Evolutionary conservation across 2,797 vertebrate species (phyloP).

Genomic region (Hoplostethus mediterraneus): DNA sequence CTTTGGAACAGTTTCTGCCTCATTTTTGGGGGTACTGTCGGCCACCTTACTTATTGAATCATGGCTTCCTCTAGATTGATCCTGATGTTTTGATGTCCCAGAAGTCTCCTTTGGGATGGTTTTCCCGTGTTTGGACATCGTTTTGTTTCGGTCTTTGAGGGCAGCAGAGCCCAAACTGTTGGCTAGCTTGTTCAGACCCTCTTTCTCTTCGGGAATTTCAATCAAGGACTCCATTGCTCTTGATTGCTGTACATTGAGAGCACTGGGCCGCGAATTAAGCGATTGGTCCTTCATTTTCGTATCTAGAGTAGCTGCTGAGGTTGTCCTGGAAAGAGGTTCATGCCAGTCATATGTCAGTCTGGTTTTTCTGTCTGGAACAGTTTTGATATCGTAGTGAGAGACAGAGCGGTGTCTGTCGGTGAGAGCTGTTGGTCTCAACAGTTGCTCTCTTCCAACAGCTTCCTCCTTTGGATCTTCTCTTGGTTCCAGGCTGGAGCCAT

Average conservation of each 20-base stretch:
- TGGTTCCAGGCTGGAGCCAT: slow-evolving; percentile 15
- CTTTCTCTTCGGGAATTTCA: slow-evolving; percentile 91
- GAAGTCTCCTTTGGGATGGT: slow-evolving; percentile 13
- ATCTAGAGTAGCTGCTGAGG: slow-evolving; percentile 82
- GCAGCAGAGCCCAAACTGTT: slow-evolving; percentile 24
- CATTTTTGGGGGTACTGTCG: slow-evolving; percentile 32
- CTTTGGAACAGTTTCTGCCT: slow-evolving; percentile 8
- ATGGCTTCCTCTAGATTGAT: background rate
- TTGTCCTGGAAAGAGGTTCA: slow-evolving; percentile 74
- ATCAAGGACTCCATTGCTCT: slow-evolving; percentile 88
- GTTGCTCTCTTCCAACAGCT: slow-evolving; percentile 15
- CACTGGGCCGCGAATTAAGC: slow-evolving; percentile 82
- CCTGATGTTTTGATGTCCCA: background rate
- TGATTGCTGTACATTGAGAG: slow-evolving; percentile 84
- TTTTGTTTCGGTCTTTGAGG: slow-evolving; percentile 10
- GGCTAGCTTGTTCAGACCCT: slow-evolving; percentile 55
- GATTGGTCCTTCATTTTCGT: slow-evolving; percentile 74
- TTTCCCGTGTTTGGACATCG: slow-evolving; percentile 1
- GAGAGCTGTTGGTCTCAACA: slow-evolving; percentile 2
- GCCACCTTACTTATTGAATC: background rate
- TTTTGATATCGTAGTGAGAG: slow-evolving; percentile 72
- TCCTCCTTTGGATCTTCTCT: slow-evolving; percentile 23
- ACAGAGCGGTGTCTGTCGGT: slow-evolving; percentile 51
- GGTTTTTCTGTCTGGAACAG: slow-evolving; percentile 46
- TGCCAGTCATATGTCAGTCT: slow-evolving; percentile 36